Evolutionary conservation across 2,113 vertebrate species (phyloP), one percentile per base, ranked within the genome.

Genomic region (Chionomys nivalis): DNA sequence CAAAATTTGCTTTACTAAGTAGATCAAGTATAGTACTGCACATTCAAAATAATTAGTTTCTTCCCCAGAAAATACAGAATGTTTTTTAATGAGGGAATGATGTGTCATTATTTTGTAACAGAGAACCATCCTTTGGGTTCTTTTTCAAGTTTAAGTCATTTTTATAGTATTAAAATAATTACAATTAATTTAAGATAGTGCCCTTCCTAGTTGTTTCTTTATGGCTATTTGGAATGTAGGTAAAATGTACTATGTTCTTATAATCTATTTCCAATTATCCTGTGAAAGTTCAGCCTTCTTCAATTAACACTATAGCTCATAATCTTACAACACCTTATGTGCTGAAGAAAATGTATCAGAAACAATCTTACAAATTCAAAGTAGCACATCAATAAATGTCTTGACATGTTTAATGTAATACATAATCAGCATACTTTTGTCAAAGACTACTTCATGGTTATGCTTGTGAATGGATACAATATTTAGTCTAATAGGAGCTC

Each of bases 281-380:
- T 92, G 19, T 58, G 47, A 83, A 87, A 55, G 12, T 21, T 81
- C 4, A 68, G 73, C 83, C 24, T 42, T 95, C 4, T 75, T 70
- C 13, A 82, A 93, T 23, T 63, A 88, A 83, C 47, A 86, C 42
- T 86, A 47, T 52, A 75, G 66, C 10, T 73, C 47, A 85, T 47
- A 89, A 87, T 33, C 78, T 89, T 28, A 90, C 31, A 94, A 44
- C 6, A 91, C 49, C 31, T 92, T 89, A 63, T 49, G 1, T 83
- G 17, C 87, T 94, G 68, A 83, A 87, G 55, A 87, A 95, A 96
- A 91, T 44, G 12, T 58, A 55, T 86, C 47, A 52, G n/a, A 87
- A 92, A 78, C 28, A 89, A 47, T 72, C 61, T 95, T 24, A 93
- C 39, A 77, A 10, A 89, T 90, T 87, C 16, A 93, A 47, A 24